Evolutionary conservation across 1,140 invertebrate species (phyloP), one percentile per base, ranked within the genome.

Genomic region (Sminthurides bifidus): DNA sequence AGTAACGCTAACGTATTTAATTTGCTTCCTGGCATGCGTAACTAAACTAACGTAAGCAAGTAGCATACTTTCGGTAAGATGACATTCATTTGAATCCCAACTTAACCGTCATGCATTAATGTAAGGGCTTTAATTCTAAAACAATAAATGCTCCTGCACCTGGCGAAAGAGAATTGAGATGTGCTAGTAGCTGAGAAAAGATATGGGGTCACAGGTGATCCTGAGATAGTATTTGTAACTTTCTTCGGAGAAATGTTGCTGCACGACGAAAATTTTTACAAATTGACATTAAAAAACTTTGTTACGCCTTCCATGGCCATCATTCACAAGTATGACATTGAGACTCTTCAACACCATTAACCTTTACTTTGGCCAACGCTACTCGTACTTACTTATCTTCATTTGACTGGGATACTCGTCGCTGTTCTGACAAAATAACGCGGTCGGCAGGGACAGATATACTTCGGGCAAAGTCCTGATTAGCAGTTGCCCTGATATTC

Each of bases 401-500:
- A 40, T 68, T 64, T 21, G 71, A 70, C n/a, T 64, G 63, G 6
- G 67, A 58, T 50, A 66, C 52, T 41, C 65, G 58, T 30, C 62
- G 54, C 30, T 56, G 63, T 56, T 67, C 65, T 30, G 60, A 58
- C 26, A 55, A 66, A 10, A 72, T 67, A 17, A 77, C 66, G 66
- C 79, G 76, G 61, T 89, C 85, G 0, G 82, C 83, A 1, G 87
- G 87, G 27, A 90, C 84, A 0, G 87, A 91, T 58, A 88, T 83
- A 68, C 87, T 91, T 40, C 87, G 75, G 14, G 62, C 50, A 44
- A 62, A 62, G 45, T 62, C 56, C 33, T 62, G 60, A 21, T 52
- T 56, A 3, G 60, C 61, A 26, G 63, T 65, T 24, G 63, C 63
- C 17, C 63, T 30, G 33, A 65, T 65, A 53, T 65, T 65, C 30